A percentile compares a stretch with the other conserved stretches of the same genome.
Evolutionary conservation across 2,888 invertebrate species (phyloP).

Genomic region (Clivina fossor): DNA sequence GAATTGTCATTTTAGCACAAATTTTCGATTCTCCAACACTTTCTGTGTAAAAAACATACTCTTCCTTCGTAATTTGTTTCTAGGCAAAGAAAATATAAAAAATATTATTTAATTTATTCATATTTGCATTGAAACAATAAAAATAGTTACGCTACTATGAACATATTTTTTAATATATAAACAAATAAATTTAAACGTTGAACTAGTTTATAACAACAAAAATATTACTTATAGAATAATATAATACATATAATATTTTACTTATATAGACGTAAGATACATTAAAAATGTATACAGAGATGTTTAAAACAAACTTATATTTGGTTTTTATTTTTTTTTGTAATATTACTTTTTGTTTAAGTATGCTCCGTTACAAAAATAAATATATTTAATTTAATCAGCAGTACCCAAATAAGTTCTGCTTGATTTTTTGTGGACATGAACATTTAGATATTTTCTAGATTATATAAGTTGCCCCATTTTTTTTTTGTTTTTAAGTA

Average conservation of each 20-base stretch:
- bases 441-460: not conserved
- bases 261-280: not conserved
- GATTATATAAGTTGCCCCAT: not conserved
- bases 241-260: conserved; percentile 10
- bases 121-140: conserved; percentile 10
- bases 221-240: not conserved
- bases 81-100: not conserved
- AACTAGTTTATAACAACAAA: not conserved
- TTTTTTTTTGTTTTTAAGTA: not conserved
- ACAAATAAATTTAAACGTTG: conserved; percentile 9
- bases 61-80: no score
- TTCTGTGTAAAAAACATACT: no score
- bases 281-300: not conserved
- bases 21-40: no score
- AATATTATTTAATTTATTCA: conserved; percentile 9
- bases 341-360: no score
- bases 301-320: not conserved
- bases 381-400: no score
- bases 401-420: not conserved
- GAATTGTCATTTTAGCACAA: no score
- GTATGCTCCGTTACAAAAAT: conserved; percentile 9
- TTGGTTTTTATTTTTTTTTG: conserved; percentile 3
- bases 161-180: no score
- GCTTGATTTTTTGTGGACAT: not conserved
- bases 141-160: conserved; percentile 4